These are phyloP conservation scores for Gryon sp. DNA, from an alignment of 1,140 invertebrate genomes.

Conservation along the genomic window DNA sequence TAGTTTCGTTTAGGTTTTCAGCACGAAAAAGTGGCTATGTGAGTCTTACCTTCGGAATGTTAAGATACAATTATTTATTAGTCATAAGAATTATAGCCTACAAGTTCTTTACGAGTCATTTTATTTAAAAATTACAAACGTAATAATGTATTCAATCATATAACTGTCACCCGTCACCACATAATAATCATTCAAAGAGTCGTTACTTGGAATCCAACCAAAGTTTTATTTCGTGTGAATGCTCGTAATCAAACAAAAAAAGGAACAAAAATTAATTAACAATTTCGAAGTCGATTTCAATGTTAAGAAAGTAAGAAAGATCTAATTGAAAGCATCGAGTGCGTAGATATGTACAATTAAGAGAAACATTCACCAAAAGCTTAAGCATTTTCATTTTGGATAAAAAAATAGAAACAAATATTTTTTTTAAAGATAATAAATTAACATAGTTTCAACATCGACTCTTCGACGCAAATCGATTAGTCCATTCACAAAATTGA, in stretches of 20 bases:
- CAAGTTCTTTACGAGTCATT: conserved; percentile 34
- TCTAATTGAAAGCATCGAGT: conserved; percentile 47
- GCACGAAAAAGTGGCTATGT: no score
- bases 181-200: conserved; percentile 35
- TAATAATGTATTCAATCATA: conserved; percentile 29
- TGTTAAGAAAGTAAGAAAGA: conserved; percentile 13
- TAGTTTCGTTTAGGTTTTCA: no score
- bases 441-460: no score
- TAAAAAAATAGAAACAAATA: background rate
- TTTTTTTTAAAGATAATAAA: no score
- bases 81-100: conserved; percentile 11
- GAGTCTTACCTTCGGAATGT: conserved; percentile 8
- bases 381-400: conserved; percentile 54
- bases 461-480: conserved; percentile 26
- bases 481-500: conserved; percentile 35
- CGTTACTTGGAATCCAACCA: conserved; percentile 17
- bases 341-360: conserved; percentile 40
- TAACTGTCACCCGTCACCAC: conserved; percentile 27
- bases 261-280: conserved; percentile 2
- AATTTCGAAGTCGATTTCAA: conserved; percentile 7
- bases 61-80: conserved; percentile 4
- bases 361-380: conserved; percentile 59
- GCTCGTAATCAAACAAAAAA: conserved; percentile 20
- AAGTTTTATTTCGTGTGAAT: conserved; percentile 29
- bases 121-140: conserved; percentile 50